Conservation (phyloP, 2,888 invertebrate species). For the Eilema caniola region DNA sequence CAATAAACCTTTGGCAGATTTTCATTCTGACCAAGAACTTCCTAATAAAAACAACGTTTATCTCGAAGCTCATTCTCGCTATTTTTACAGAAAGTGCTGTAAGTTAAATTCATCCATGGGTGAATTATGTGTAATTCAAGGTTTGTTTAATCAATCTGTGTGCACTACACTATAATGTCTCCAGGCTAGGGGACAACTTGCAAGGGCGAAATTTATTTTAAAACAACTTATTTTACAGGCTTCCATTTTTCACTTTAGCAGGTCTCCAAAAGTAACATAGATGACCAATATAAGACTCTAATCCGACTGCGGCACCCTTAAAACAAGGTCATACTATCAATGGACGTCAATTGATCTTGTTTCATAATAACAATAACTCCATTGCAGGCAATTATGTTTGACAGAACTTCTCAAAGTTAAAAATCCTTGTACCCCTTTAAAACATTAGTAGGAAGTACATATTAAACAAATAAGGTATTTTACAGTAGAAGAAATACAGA, state of each 20-base stretch:
- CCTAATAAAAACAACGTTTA: no score
- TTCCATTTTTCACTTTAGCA: not conserved
- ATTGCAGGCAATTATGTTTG: constrained; percentile 14
- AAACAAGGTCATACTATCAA: not conserved
- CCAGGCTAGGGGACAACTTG: not conserved
- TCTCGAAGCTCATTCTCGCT: not conserved
- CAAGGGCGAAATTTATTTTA: not conserved
- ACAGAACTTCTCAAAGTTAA: not conserved
- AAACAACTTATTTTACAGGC: not conserved
- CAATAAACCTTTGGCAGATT: no score
- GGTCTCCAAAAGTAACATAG: not conserved
- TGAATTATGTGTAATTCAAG: not conserved
- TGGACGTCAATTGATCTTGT: constrained; percentile 22
- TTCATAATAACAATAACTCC: constrained; percentile 21
- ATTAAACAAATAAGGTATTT: not conserved
- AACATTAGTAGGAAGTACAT: not conserved
- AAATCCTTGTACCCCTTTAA: not conserved
- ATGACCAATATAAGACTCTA: not conserved
- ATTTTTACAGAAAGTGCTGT: not conserved
- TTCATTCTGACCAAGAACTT: no score
- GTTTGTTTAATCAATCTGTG: no score
- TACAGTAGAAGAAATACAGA: not conserved
- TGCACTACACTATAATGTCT: no score
- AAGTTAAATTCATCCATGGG: not conserved
- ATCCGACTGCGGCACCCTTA: not conserved